phyloP scores from a whole-genome alignment of 2,113 vertebrate genomes.

The Rhynchomys soricoides region DNA sequence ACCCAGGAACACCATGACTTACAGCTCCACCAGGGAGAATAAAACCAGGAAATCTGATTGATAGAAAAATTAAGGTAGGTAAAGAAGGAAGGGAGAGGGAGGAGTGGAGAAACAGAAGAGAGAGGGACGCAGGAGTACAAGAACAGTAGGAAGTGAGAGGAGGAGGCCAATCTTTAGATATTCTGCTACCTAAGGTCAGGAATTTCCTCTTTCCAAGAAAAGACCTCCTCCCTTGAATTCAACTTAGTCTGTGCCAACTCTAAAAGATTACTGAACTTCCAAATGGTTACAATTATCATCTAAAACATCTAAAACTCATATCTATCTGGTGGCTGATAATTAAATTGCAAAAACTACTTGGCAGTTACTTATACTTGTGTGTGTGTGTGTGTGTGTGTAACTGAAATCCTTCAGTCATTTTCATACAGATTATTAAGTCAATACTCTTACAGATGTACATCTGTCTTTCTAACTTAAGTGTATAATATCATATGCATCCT shows the following conservation, averaged over 20 bases:
- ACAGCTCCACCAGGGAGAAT: not conserved
- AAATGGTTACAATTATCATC: not conserved
- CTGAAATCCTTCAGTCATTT: not conserved
- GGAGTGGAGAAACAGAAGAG: too few relatives aligned
- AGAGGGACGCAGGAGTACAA: not conserved
- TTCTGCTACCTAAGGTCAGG: not conserved
- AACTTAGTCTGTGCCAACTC: not conserved
- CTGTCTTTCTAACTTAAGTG: not conserved
- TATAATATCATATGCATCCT: not conserved
- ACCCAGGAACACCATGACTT: not conserved
- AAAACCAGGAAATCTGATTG: not conserved
- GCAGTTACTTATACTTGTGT: not conserved
- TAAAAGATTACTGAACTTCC: not conserved
- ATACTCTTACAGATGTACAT: not conserved
- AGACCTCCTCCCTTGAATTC: not conserved
- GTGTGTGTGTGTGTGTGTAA: not conserved
- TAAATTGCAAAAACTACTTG: conserved; percentile 1
- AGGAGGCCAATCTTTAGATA: not conserved
- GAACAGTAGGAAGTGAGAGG: not conserved
- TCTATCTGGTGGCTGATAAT: not conserved
- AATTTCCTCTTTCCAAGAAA: not conserved
- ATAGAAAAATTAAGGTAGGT: not conserved
- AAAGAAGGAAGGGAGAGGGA: not conserved
- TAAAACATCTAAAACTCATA: not conserved
- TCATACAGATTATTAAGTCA: not conserved